Conservation (phyloP, 2,888 invertebrate genomes). For the Polyploca ridens region DNA sequence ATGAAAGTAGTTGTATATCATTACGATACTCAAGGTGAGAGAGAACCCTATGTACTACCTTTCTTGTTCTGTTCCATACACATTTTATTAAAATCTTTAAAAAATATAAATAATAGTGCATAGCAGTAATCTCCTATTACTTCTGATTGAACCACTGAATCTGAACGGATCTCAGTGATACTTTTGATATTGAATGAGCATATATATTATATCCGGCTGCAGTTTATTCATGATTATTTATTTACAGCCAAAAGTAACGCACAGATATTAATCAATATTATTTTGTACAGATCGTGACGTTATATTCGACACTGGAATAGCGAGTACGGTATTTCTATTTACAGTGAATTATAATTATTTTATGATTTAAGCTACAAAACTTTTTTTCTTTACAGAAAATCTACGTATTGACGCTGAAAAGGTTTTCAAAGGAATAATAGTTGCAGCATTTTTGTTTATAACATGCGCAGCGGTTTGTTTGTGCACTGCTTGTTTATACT, state of each 20-base stretch:
- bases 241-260: background rate
- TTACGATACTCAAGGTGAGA: constrained; percentile 48
- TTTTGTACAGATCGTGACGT: constrained; percentile 36
- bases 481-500: constrained; percentile 62
- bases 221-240: background rate
- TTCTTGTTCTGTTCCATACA: background rate
- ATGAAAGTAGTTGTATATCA: constrained; percentile 44
- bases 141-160: too few species aligned
- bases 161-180: too few species aligned
- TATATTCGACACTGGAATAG: constrained; percentile 36
- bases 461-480: constrained; percentile 55
- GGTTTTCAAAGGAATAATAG: constrained; percentile 58
- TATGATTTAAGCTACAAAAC: background rate
- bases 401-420: constrained; percentile 54
- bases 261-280: background rate
- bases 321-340: constrained; percentile 39
- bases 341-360: background rate
- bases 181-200: too few species aligned
- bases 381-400: constrained; percentile 49
- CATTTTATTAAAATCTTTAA: background rate
- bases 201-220: too few species aligned
- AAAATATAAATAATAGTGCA: too few species aligned
- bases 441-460: constrained; percentile 59
- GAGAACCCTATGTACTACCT: background rate
- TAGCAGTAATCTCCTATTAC: too few species aligned